A percentile compares a stretch with the other conserved stretches of the same genome.
phyloP scores from a whole-genome alignment of 2,888 invertebrate genomes.

The Tipula unca region DNA sequence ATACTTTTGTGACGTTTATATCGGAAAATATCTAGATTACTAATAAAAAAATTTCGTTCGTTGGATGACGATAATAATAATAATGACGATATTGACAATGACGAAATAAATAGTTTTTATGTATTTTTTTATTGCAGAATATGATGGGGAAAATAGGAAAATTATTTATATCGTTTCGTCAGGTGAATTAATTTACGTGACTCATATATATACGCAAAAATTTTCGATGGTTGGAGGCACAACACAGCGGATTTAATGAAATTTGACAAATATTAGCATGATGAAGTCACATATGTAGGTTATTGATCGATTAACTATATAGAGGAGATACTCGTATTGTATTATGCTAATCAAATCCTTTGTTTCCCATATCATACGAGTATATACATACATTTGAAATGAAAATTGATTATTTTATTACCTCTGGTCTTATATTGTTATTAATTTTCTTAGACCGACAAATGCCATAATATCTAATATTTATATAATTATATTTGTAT shows the following conservation, averaged over 20 bases:
- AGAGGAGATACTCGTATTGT: background rate
- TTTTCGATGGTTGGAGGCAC: background rate
- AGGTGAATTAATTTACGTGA: background rate
- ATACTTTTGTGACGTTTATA: background rate
- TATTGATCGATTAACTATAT: background rate
- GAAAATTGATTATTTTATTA: constrained; percentile 14
- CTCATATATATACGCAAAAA: background rate
- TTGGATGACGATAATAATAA: background rate
- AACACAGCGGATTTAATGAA: background rate
- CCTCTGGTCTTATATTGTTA: background rate
- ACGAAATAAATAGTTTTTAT: background rate
- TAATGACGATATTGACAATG: background rate
- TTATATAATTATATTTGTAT: background rate
- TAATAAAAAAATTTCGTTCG: background rate
- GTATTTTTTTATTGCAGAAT: too few species aligned
- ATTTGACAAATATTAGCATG: background rate
- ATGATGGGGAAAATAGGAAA: background rate
- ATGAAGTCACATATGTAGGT: background rate
- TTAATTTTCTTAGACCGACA: background rate
- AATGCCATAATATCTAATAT: background rate
- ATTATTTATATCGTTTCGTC: background rate
- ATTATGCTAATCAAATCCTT: background rate
- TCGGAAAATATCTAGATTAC: background rate
- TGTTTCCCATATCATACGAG: background rate
- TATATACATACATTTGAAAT: background rate